Conservation (phyloP, 2,797 vertebrate genomes). For the Artibeus lituratus region DNA sequence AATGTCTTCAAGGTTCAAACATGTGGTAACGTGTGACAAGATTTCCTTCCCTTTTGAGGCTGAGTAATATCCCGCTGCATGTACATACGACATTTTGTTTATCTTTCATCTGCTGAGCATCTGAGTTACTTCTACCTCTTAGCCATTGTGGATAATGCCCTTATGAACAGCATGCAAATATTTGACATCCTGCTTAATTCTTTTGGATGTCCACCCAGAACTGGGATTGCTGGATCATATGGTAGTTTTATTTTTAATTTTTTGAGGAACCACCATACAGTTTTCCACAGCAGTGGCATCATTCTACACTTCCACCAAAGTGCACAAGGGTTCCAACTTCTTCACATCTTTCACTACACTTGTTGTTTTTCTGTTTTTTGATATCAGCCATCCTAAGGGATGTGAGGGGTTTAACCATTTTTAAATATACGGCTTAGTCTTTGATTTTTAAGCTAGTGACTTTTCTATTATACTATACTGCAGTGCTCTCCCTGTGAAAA, state of each 20-base stretch:
- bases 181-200: not conserved
- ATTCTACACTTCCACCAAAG: not conserved
- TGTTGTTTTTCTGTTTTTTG: not conserved
- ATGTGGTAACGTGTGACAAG: not conserved
- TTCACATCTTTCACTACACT: not conserved
- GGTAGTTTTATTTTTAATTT: not conserved
- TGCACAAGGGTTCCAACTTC: not conserved
- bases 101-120: not conserved
- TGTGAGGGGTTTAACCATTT: not conserved
- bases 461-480: not conserved
- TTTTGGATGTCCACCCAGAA: not conserved
- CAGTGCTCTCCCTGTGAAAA: not conserved
- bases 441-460: conserved; percentile 4
- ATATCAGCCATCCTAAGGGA: not conserved
- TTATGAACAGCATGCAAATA: not conserved
- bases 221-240: not conserved
- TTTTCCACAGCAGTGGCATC: not conserved
- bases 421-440: not conserved
- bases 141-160: not conserved
- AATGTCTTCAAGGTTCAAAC: not conserved
- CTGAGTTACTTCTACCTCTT: not conserved
- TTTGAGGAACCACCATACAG: not conserved
- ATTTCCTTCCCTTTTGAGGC: not conserved
- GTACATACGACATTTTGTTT: not conserved
- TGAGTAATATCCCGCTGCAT: not conserved